A percentile compares a stretch with the other conserved stretches of the same genome.
These are phyloP conservation scores for Eupsittula cactorum DNA, from an alignment of 2,113 vertebrate genomes.

Conservation along the genomic window DNA sequence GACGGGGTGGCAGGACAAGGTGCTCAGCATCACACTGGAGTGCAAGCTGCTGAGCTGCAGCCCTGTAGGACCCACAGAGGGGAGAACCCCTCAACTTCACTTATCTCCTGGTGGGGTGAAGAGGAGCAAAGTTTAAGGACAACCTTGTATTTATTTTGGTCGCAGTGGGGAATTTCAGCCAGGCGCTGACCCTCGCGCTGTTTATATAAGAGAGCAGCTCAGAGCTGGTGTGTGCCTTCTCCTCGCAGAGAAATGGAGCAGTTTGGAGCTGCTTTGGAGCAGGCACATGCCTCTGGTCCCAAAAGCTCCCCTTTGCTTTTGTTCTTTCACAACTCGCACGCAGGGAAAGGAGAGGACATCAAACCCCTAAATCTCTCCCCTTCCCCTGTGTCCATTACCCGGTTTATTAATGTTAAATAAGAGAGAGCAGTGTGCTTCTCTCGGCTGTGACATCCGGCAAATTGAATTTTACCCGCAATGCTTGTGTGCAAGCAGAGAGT, in stretches of 20 bases:
- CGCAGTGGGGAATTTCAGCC: background rate
- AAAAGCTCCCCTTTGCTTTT: background rate
- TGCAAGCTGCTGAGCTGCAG: background rate
- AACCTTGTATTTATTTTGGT: background rate
- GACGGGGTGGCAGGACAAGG: background rate
- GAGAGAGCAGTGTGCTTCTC: background rate
- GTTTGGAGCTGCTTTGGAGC: background rate
- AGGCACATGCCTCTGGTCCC: background rate
- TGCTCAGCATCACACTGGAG: accelerated
- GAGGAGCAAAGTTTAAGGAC: background rate
- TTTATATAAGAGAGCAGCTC: slow-evolving; percentile 44
- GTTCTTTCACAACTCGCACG: background rate
- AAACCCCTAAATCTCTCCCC: background rate
- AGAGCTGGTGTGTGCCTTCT: background rate
- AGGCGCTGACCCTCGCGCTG: background rate
- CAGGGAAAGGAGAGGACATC: background rate
- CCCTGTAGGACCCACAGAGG: background rate
- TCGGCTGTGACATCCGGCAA: background rate
- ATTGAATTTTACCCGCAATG: slow-evolving; percentile 28
- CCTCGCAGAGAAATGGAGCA: background rate
- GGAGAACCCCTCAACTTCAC: background rate
- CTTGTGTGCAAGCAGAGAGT: background rate
- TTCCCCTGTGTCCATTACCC: background rate
- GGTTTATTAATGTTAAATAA: background rate
- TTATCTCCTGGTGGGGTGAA: background rate